These are phyloP conservation scores for Samia ricini DNA, from an alignment of 1,140 invertebrate genomes.

Conservation along the genomic window DNA sequence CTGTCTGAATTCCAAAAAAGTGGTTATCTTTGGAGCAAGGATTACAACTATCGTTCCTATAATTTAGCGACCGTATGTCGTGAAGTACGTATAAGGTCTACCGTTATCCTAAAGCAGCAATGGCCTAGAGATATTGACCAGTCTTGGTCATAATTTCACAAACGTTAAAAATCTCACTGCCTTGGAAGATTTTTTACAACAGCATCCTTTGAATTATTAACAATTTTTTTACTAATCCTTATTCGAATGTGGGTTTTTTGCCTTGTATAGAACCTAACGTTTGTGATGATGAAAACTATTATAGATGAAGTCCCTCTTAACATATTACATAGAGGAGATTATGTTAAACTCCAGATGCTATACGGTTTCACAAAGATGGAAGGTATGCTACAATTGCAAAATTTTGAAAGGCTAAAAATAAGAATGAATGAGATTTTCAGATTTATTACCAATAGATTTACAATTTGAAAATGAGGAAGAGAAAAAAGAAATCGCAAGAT, in stretches of 20 bases:
- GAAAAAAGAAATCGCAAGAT: constrained; percentile 27
- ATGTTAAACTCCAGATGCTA: constrained; percentile 48
- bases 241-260: no score
- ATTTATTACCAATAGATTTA: constrained; percentile 47
- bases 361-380: constrained; percentile 53
- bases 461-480: constrained; percentile 33
- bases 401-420: constrained; percentile 41
- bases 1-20: no score
- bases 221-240: constrained; percentile 32
- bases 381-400: constrained; percentile 33
- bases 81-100: no score
- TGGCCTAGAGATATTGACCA: no score
- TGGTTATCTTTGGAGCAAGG: no score
- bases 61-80: no score
- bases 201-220: constrained; percentile 33
- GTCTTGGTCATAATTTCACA: constrained; percentile 35
- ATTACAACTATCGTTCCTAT: no score
- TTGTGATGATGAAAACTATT: no score
- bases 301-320: no score
- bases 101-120: no score
- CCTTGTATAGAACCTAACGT: constrained; percentile 52
- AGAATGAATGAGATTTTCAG: constrained; percentile 48
- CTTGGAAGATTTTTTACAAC: constrained; percentile 50
- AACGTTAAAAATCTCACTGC: constrained; percentile 33
- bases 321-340: no score